Conservation (phyloP, 2,797 vertebrate species). For the Sebastes steindachneri region DNA sequence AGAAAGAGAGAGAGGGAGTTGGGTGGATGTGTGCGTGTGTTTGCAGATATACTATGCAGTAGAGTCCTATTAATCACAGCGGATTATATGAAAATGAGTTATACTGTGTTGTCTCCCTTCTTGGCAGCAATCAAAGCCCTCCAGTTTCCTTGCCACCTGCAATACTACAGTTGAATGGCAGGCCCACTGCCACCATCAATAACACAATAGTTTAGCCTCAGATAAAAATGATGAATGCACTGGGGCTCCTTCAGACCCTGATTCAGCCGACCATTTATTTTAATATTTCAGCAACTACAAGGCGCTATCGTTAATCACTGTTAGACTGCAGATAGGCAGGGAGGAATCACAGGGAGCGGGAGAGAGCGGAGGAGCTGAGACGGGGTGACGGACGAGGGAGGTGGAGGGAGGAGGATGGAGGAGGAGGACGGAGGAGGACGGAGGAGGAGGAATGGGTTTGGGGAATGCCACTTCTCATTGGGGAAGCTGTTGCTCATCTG, state of each 20-base stretch:
- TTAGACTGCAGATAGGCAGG: constrained; percentile 65
- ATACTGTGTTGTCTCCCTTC: constrained; percentile 36
- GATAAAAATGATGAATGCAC: constrained; percentile 70
- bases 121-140: constrained; percentile 50
- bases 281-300: constrained; percentile 75
- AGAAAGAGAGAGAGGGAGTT: background rate
- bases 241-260: constrained; percentile 65
- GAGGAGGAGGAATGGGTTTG: constrained; percentile 62
- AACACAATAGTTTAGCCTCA: constrained; percentile 73
- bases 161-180: constrained; percentile 60
- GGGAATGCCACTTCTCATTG: constrained; percentile 77
- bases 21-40: background rate
- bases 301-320: constrained; percentile 79
- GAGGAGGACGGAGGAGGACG: constrained; percentile 7
- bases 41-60: constrained; percentile 3
- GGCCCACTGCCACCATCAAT: constrained; percentile 63
- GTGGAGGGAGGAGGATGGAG: constrained; percentile 25
- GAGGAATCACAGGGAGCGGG: constrained; percentile 51
- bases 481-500: constrained; percentile 81
- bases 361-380: constrained; percentile 33
- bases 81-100: constrained; percentile 51
- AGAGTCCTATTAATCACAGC: constrained; percentile 52
- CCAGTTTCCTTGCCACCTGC: constrained; percentile 56
- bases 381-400: constrained; percentile 40
- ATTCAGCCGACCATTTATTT: constrained; percentile 78